Percentiles rank a stretch among this genome's conserved stretches.
phyloP scores from a whole-genome alignment of 2,797 vertebrate genomes.

The Otus scops region DNA sequence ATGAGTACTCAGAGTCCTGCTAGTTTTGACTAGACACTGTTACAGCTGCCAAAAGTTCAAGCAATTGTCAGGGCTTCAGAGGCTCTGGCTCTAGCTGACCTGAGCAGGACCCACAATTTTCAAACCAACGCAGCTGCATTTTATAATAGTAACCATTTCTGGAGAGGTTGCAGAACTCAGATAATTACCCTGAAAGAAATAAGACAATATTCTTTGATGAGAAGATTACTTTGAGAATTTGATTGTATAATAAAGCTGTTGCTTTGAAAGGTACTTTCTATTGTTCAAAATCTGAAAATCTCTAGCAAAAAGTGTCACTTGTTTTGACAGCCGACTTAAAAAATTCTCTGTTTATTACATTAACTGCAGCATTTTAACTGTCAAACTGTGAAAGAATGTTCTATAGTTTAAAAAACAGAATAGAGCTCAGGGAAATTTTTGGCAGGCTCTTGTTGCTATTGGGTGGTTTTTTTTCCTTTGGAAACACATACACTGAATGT shows the following conservation, averaged over 20 bases:
- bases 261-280: conserved; percentile 83
- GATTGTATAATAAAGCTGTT: conserved; percentile 83
- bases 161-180: conserved; percentile 72
- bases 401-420: conserved; percentile 82
- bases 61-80: conserved; percentile 5
- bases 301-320: conserved; percentile 79
- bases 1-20: not conserved
- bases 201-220: conserved; percentile 82
- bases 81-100: conserved; percentile 33
- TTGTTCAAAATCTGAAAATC: conserved; percentile 81
- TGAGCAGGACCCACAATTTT: conserved; percentile 54
- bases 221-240: conserved; percentile 81
- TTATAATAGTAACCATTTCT: conserved; percentile 66
- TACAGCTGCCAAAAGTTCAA: conserved; percentile 37
- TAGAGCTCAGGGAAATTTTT: conserved; percentile 76
- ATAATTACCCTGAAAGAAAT: conserved; percentile 80
- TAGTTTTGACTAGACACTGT: conserved; percentile 17
- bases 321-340: conserved; percentile 82
- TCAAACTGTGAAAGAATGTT: conserved; percentile 83
- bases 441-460: conserved; percentile 79
- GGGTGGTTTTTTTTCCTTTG: not conserved
- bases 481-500: conserved; percentile 75
- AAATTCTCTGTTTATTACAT: conserved; percentile 84
- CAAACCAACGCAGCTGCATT: conserved; percentile 70
- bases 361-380: conserved; percentile 83